These are phyloP conservation scores for Oreochromis niloticus DNA, from an alignment of 2,113 vertebrate genomes.

Conservation along the genomic window DNA sequence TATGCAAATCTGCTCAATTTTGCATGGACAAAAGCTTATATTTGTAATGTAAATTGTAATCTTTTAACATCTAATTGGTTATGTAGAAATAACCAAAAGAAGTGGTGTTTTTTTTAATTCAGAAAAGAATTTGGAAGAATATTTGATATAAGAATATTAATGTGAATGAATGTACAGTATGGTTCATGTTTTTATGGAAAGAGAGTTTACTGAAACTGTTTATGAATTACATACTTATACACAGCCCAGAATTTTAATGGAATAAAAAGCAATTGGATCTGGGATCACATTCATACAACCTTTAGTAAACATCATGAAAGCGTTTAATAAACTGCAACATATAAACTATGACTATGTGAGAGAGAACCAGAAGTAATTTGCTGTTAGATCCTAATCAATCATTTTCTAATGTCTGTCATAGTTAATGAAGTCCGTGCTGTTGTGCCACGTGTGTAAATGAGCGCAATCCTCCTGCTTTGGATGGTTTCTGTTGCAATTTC, in stretches of 20 bases:
- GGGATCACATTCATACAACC: not conserved
- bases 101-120: not conserved
- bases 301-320: not conserved
- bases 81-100: not conserved
- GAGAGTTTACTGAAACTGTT: not conserved
- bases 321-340: not conserved
- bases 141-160: not conserved
- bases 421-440: not conserved
- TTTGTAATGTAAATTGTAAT: not conserved
- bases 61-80: not conserved
- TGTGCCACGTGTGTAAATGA: not conserved
- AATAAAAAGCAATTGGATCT: not conserved
- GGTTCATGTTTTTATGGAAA: not conserved
- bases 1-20: not conserved
- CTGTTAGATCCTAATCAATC: not conserved
- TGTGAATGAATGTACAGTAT: not conserved
- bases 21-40: not conserved
- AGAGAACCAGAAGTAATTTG: not conserved
- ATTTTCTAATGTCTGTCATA: not conserved
- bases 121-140: not conserved
- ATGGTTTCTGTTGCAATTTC: not conserved
- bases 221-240: not conserved
- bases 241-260: not conserved
- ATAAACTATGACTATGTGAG: not conserved
- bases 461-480: not conserved